A percentile compares a stretch with the other conserved stretches of the same genome.
Evolutionary conservation across 2,113 vertebrate genomes (phyloP).

Genomic region (Onychostruthus taczanowskii): DNA sequence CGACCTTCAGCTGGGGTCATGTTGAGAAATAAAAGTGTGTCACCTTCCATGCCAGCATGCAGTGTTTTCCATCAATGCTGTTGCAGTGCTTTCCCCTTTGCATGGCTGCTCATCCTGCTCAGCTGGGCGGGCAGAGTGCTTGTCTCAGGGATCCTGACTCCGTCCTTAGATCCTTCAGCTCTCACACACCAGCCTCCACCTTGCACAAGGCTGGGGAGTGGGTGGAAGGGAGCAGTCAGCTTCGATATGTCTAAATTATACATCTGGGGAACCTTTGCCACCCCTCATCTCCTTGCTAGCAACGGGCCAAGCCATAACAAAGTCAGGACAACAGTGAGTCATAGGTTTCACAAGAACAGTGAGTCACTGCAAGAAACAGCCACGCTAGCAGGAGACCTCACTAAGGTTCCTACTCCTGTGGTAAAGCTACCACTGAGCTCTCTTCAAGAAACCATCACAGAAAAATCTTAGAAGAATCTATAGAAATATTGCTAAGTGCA

Average conservation of each 20-base stretch:
- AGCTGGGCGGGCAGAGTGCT: not conserved
- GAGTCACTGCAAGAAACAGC: slow-evolving; percentile 26
- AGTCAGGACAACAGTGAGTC: slow-evolving; percentile 43
- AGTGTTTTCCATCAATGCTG: not conserved
- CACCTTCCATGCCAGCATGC: not conserved
- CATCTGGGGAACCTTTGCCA: not conserved
- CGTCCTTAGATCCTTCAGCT: not conserved
- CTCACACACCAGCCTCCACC: not conserved
- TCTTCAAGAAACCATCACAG: not conserved
- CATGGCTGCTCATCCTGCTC: not conserved
- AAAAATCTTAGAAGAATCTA: not conserved
- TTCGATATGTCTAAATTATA: not conserved
- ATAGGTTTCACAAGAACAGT: slow-evolving; percentile 18
- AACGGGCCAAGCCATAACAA: not conserved
- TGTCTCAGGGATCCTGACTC: not conserved
- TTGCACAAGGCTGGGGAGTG: not conserved
- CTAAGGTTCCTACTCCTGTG: not conserved
- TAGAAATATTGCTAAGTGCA: not conserved
- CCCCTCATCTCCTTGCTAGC: not conserved
- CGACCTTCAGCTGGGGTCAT: not conserved
- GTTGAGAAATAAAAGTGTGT: not conserved
- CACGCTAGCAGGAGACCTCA: not conserved
- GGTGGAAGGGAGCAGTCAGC: slow-evolving; percentile 17
- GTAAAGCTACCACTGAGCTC: not conserved
- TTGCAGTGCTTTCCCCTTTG: not conserved